Conservation (phyloP, 2,888 invertebrate species). For the Congeria kusceri region DNA sequence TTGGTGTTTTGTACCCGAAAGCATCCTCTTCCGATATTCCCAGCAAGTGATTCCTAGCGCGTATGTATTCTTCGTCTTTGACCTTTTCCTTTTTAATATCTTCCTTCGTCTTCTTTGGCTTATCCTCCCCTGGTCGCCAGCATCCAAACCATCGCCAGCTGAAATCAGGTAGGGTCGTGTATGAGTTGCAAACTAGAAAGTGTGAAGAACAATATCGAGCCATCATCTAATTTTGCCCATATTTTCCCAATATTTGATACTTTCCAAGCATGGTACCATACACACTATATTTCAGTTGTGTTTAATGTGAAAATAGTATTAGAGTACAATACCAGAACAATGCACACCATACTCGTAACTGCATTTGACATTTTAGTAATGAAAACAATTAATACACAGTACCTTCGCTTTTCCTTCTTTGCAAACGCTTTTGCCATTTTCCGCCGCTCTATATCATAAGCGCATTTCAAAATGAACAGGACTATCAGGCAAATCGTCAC, state of each 20-base stretch:
- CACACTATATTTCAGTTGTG: too few species aligned
- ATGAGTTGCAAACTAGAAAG: too few species aligned
- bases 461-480: conserved; percentile 32
- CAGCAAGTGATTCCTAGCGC: conserved; percentile 39
- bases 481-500: conserved; percentile 7
- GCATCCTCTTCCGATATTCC: conserved; percentile 18
- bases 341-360: too few species aligned
- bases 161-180: neutral
- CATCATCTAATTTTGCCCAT: too few species aligned
- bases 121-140: conserved; percentile 32
- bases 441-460: conserved; percentile 32
- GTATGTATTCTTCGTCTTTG: conserved; percentile 44
- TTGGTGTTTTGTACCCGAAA: neutral
- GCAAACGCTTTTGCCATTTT: conserved; percentile 37
- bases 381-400: neutral
- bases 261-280: too few species aligned
- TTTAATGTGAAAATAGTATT: too few species aligned
- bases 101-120: conserved; percentile 28
- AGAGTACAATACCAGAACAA: too few species aligned
- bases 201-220: neutral
- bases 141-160: conserved; percentile 54
- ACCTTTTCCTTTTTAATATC: conserved; percentile 29
- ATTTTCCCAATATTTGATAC: too few species aligned
- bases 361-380: too few species aligned
- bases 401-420: conserved; percentile 50